Evolutionary conservation across 2,113 vertebrate genomes (phyloP).

Genomic region (Butorides virescens): DNA sequence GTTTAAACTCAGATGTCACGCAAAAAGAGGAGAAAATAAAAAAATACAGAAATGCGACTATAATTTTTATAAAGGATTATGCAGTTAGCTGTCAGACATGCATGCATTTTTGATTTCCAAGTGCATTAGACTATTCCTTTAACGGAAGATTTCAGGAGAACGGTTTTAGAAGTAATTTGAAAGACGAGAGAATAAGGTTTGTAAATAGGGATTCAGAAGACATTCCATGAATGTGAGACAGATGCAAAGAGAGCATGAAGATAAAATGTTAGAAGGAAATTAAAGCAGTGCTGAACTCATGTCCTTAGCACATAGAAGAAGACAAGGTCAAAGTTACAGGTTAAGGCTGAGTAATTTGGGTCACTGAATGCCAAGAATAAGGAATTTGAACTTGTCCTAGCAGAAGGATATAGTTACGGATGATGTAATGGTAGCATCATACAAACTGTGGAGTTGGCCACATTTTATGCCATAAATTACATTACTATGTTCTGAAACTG

Average conservation of each 20-base stretch:
- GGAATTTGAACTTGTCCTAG: slow-evolving; percentile 50
- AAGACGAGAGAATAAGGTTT: neutral
- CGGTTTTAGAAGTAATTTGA: neutral
- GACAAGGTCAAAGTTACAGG: slow-evolving; percentile 20
- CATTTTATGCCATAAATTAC: slow-evolving; percentile 49
- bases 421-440: slow-evolving; percentile 54
- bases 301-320: neutral
- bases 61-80: neutral
- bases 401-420: slow-evolving; percentile 8
- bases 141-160: neutral
- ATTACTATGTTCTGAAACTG: neutral
- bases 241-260: neutral
- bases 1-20: neutral
- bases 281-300: slow-evolving; percentile 16
- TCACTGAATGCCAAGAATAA: slow-evolving; percentile 38
- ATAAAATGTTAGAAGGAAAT: slow-evolving; percentile 20
- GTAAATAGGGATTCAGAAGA: neutral
- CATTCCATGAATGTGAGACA: neutral
- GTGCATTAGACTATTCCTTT: neutral
- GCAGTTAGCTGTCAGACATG: neutral
- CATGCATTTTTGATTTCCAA: neutral
- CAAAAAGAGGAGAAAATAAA: neutral
- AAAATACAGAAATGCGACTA: neutral
- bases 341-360: slow-evolving; percentile 59
- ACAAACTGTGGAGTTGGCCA: neutral